Evolutionary conservation across 2,113 vertebrate genomes (phyloP), one percentile per base, ranked within the genome.

Genomic region (Forbesichthys papilliferus): DNA sequence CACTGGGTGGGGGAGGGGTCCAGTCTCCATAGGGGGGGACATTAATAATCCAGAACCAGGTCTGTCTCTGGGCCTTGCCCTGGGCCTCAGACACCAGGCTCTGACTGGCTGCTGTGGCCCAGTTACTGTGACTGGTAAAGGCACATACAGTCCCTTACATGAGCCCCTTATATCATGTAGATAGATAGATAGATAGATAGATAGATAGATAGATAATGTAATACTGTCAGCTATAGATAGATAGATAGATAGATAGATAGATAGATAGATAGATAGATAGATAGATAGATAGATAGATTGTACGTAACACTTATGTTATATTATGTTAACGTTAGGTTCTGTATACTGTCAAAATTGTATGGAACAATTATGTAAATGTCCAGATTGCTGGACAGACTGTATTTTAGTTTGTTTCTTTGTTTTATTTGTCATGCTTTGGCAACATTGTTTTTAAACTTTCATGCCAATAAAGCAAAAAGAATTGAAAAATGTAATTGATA

Each of bases 41-140:
- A 97, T 98, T 96, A 96, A 96, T 97, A 96, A 96, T 93, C 93
- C 88, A 87, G 89, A 83, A 86, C 74, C 82, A 83, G 88, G 88
- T 91, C 86, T 84, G 88, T 89, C 88, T 89, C 77, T 69, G 71
- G 83, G 76, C 56, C 82, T 84, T 83, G 83, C 74, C 75, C 79
- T 78, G 81, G 64, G 85, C 77, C 78, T 82, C 69, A 80, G 87
- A 91, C 87, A 81, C 75, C 75, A 73, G 80, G 54, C 79, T 74
- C 62, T 47, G 79, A 63, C 66, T 52, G 61, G 36, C 63, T 71
- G 71, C 83, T 73, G 66, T 88, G 83, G 82, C 87, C 87, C 84
- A 89, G 66, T 87, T 90, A 75, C 27, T 27, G 27, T 27, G 27
- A 62, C 80, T 53, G 69, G 6, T 42, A 75, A 34, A 66, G 57